Evolutionary conservation across 2,113 vertebrate species (phyloP).

Genomic region (Nannobrachium achirus): DNA sequence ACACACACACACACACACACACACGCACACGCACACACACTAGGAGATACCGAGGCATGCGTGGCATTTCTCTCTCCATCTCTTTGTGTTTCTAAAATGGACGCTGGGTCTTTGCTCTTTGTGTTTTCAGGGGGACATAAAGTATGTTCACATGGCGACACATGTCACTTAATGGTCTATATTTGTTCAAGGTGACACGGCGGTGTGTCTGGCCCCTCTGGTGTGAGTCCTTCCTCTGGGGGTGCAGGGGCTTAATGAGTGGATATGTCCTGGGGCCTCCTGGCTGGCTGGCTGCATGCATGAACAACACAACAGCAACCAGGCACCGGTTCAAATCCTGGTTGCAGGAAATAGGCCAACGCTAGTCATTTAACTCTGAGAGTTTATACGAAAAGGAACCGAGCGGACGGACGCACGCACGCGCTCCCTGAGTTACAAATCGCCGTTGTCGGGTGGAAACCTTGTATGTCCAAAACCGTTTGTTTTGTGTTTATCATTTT

Average conservation of each 20-base stretch:
- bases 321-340: conserved; percentile 34
- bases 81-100: conserved; percentile 69
- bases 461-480: too few relatives aligned
- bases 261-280: conserved; percentile 63
- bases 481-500: too few relatives aligned
- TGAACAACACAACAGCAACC: background rate
- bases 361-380: too few relatives aligned
- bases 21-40: conserved; percentile 16
- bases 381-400: too few relatives aligned
- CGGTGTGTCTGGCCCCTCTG: conserved; percentile 48
- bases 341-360: conserved; percentile 27
- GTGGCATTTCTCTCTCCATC: conserved; percentile 35
- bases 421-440: too few relatives aligned
- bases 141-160: conserved; percentile 61
- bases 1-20: conserved; percentile 1
- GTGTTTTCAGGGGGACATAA: conserved; percentile 79
- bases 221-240: conserved; percentile 66
- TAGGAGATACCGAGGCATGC: conserved; percentile 16
- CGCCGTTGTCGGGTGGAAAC: too few relatives aligned
- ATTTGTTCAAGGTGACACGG: conserved; percentile 83
- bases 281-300: conserved; percentile 10
- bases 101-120: conserved; percentile 20
- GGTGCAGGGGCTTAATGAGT: conserved; percentile 66
- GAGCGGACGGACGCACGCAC: too few relatives aligned
- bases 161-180: conserved; percentile 76